phyloP scores from a whole-genome alignment of 1,140 invertebrate genomes.

The Cydia amplana region DNA sequence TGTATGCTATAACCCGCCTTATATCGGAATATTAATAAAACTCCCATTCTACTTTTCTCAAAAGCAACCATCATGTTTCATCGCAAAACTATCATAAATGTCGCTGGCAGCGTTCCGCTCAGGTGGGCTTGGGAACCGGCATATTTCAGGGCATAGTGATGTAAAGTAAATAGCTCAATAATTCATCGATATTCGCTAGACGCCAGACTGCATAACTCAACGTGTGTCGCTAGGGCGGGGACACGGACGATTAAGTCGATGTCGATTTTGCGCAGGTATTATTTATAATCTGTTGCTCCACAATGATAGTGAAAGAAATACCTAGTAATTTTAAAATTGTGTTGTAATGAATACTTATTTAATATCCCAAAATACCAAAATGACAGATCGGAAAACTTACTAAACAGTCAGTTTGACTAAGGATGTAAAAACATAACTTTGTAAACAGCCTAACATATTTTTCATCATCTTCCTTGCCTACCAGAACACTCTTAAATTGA shows the following conservation, averaged over 20 bases:
- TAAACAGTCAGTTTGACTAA: too few species aligned
- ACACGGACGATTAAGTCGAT: not conserved
- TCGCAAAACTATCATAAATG: conserved; percentile 10
- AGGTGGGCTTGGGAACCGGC: conserved; percentile 18
- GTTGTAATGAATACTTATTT: too few species aligned
- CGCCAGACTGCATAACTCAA: conserved; percentile 58
- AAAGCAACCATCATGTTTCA: conserved; percentile 14
- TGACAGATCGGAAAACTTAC: too few species aligned
- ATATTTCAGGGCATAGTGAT: conserved; percentile 51
- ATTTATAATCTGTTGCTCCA: too few species aligned
- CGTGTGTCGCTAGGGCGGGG: conserved; percentile 35
- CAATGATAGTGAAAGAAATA: too few species aligned
- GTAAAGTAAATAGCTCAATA: conserved; percentile 63
- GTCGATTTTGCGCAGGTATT: not conserved
- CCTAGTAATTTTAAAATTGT: too few species aligned
- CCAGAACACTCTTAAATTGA: too few species aligned
- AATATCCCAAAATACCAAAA: too few species aligned
- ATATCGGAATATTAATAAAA: not conserved
- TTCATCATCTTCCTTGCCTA: too few species aligned
- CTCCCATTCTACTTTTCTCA: not conserved
- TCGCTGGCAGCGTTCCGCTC: conserved; percentile 6
- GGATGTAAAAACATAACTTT: too few species aligned
- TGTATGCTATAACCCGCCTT: too few species aligned
- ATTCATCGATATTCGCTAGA: conserved; percentile 61
- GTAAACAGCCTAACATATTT: too few species aligned